These are phyloP conservation scores for Lepidurus apus DNA, from an alignment of 1,140 invertebrate genomes.

Conservation along the genomic window DNA sequence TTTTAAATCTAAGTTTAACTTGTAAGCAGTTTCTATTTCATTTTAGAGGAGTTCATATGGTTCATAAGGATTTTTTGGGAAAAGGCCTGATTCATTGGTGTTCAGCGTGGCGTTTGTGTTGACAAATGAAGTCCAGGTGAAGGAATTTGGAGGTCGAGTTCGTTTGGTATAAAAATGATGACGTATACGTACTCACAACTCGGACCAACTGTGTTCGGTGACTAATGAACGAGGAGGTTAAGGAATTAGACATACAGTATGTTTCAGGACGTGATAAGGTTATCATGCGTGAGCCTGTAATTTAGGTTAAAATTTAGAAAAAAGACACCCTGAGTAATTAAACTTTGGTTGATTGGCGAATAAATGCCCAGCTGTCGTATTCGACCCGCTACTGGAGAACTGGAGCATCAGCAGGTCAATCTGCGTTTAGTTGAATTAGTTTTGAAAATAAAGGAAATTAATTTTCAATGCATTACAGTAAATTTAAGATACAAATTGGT, in stretches of 20 bases:
- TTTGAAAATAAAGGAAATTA: too few species aligned
- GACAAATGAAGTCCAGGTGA: conserved; percentile 17
- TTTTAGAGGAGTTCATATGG: not conserved
- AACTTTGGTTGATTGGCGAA: not conserved
- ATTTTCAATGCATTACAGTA: too few species aligned
- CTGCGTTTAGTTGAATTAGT: not conserved
- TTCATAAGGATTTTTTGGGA: not conserved
- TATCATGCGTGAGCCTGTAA: not conserved
- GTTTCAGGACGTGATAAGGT: not conserved
- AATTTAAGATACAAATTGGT: too few species aligned
- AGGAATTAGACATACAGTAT: not conserved
- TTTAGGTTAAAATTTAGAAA: not conserved
- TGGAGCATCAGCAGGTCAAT: not conserved
- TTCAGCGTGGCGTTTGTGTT: not conserved
- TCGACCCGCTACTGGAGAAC: not conserved
- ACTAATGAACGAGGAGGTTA: not conserved
- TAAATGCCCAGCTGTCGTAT: not conserved
- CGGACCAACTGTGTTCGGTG: not conserved
- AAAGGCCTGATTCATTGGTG: not conserved
- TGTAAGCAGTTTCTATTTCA: too few species aligned
- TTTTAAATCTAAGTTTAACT: too few species aligned
- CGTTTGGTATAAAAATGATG: conserved; percentile 12
- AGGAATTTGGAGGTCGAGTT: not conserved
- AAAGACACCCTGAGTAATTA: not conserved
- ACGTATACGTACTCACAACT: not conserved